phyloP scores from a whole-genome alignment of 2,888 invertebrate species.

The Papilio elwesi region DNA sequence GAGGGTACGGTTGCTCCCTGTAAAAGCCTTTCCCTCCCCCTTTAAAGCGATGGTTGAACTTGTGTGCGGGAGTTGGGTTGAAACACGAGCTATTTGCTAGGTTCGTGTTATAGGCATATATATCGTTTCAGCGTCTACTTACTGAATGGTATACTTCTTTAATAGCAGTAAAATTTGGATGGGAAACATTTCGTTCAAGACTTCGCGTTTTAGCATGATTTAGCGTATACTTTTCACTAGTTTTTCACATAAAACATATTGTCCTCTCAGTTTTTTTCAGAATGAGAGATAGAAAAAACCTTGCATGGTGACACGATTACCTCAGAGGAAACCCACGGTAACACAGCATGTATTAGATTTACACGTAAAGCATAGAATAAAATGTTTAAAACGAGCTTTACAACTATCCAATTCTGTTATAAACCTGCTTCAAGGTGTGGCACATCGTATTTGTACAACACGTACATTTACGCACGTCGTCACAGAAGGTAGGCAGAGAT shows the following conservation, averaged over 20 bases:
- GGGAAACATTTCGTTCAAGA: too few relatives aligned
- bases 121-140: not conserved
- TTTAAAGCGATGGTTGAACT: constrained; percentile 20
- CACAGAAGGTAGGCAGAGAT: not conserved
- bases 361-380: too few relatives aligned
- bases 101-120: not conserved
- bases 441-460: not conserved
- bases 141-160: not conserved
- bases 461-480: not conserved
- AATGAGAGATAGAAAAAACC: too few relatives aligned
- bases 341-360: too few relatives aligned
- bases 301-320: too few relatives aligned
- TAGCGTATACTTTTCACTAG: too few relatives aligned
- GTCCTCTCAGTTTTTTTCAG: too few relatives aligned
- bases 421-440: not conserved
- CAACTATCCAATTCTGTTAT: not conserved
- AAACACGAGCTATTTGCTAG: constrained; percentile 4
- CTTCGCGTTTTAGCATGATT: too few relatives aligned
- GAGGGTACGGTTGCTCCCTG: constrained; percentile 20
- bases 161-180: too few relatives aligned
- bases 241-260: too few relatives aligned
- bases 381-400: not conserved
- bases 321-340: too few relatives aligned
- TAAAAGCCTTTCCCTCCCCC: constrained; percentile 20
- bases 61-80: constrained; percentile 11